Evolutionary conservation across 2,888 invertebrate genomes (phyloP).

Genomic region (Seira ritae): DNA sequence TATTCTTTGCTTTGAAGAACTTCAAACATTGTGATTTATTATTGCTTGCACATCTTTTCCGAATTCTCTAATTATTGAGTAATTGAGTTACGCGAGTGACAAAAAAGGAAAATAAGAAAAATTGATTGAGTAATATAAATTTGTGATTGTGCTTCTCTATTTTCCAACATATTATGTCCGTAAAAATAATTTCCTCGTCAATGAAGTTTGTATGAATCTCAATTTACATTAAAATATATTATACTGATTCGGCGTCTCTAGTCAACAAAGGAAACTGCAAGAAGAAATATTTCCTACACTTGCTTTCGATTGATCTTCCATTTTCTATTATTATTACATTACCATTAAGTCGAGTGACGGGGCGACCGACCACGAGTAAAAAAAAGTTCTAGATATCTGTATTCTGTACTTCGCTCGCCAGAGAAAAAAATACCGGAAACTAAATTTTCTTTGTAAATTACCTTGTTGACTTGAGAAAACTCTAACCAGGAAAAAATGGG

Average conservation of each 20-base stretch:
- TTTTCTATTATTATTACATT: neutral
- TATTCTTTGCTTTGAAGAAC: too few relatives aligned
- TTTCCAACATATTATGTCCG: too few relatives aligned
- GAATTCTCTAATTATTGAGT: too few relatives aligned
- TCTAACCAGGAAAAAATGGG: slow-evolving; percentile 60
- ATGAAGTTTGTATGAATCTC: too few relatives aligned
- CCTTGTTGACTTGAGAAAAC: neutral
- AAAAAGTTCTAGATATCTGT: too few relatives aligned
- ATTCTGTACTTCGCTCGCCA: neutral
- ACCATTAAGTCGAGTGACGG: neutral
- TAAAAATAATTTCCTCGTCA: too few relatives aligned
- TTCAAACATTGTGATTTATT: too few relatives aligned
- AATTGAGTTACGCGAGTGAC: neutral
- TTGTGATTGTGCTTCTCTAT: too few relatives aligned
- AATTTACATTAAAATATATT: too few relatives aligned
- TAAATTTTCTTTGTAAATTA: neutral
- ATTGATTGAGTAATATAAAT: neutral
- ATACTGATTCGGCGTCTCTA: neutral
- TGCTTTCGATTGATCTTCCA: neutral
- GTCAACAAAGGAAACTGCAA: neutral
- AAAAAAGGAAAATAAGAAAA: neutral
- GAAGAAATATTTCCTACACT: neutral
- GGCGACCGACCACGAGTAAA: too few relatives aligned
- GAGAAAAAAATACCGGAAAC: neutral
- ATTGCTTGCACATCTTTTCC: too few relatives aligned